Percentiles rank a stretch among this genome's conserved stretches.
phyloP scores from a whole-genome alignment of 1,140 invertebrate species.

The Ectropis grisescens region DNA sequence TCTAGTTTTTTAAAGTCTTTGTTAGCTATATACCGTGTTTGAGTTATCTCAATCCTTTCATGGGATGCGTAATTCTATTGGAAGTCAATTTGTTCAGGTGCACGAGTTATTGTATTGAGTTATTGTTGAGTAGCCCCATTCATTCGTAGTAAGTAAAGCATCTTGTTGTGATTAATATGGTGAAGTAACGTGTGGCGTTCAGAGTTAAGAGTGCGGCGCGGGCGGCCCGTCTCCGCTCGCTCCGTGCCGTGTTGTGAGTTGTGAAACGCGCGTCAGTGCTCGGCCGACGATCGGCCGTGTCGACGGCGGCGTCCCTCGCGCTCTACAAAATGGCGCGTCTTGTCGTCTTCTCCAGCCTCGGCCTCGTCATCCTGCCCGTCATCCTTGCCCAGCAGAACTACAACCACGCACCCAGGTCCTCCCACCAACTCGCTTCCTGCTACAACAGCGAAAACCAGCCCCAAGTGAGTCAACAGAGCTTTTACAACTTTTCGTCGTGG shows the following conservation, averaged over 20 bases:
- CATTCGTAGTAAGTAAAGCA: no score
- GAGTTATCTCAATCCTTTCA: no score
- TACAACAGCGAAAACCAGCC: conserved; percentile 47
- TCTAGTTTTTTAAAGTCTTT: no score
- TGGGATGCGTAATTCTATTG: no score
- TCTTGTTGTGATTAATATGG: no score
- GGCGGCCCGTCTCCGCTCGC: no score
- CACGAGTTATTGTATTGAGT: no score
- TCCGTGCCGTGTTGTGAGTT: conserved; percentile 25
- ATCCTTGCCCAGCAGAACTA: conserved; percentile 38
- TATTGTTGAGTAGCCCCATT: no score
- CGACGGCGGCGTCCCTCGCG: conserved; percentile 34
- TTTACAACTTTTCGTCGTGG: conserved; percentile 33
- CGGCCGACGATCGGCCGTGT: conserved; percentile 40
- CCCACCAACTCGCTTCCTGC: conserved; percentile 50
- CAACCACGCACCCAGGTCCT: conserved; percentile 41
- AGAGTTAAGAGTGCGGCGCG: no score
- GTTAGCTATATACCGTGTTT: no score
- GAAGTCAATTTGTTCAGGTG: no score
- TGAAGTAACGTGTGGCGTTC: no score
- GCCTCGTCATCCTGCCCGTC: conserved; percentile 27
- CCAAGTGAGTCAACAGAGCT: conserved; percentile 43
- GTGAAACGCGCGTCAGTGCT: conserved; percentile 57
- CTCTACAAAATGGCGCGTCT: conserved; percentile 40
- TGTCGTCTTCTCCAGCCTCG: conserved; percentile 30